phyloP scores from a whole-genome alignment of 1,140 invertebrate genomes.

The Drosophila willistoni region DNA sequence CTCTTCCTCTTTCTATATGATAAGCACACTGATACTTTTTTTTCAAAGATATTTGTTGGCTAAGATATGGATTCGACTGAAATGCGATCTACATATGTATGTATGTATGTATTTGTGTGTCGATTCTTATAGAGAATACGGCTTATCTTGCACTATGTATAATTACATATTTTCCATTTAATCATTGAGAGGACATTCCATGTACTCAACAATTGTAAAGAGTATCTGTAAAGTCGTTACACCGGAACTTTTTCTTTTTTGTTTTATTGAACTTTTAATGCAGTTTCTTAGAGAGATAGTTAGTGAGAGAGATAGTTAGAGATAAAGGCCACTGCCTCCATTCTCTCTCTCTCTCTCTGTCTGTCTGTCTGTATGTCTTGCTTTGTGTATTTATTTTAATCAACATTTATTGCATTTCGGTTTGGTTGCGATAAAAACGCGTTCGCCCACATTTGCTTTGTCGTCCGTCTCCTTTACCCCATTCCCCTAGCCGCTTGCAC shows the following conservation, averaged over 20 bases:
- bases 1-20: not conserved
- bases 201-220: not conserved
- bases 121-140: too few relatives aligned
- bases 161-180: too few relatives aligned
- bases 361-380: constrained; percentile 26
- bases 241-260: not conserved
- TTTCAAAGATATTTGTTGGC: too few relatives aligned
- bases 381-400: constrained; percentile 68
- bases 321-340: too few relatives aligned
- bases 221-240: not conserved
- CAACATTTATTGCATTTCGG: constrained; percentile 78
- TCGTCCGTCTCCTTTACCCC: constrained; percentile 27
- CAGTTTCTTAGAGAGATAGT: constrained; percentile 35
- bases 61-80: too few relatives aligned
- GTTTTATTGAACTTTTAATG: constrained; percentile 32
- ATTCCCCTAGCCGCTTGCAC: constrained; percentile 9
- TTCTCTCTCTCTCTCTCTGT: constrained; percentile 8
- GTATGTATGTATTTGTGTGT: too few relatives aligned
- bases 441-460: constrained; percentile 74
- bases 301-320: constrained; percentile 3
- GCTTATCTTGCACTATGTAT: too few relatives aligned
- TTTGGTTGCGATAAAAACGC: constrained; percentile 76
- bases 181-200: not conserved
- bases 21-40: constrained; percentile 3
- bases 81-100: too few relatives aligned